Conservation (phyloP, 2,113 vertebrate species). For the Eupsittula cactorum region DNA sequence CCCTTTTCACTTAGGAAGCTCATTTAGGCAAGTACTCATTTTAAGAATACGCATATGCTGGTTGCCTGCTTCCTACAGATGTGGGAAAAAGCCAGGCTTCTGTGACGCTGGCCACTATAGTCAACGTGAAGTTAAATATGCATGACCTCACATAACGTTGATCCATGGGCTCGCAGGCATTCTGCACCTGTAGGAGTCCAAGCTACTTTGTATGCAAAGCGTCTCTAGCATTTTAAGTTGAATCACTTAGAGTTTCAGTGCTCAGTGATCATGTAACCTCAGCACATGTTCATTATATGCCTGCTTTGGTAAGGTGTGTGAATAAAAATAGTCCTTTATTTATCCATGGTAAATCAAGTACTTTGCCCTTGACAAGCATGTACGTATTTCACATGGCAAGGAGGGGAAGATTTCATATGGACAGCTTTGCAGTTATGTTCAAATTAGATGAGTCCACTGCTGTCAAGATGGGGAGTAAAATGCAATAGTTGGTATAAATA, state of each 20-base stretch:
- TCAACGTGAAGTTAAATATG: background rate
- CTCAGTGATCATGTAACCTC: background rate
- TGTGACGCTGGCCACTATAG: background rate
- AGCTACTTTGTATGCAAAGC: background rate
- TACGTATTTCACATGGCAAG: background rate
- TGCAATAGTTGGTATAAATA: conserved; percentile 20
- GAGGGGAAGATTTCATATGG: background rate
- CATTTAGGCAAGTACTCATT: conserved; percentile 60
- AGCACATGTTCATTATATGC: background rate
- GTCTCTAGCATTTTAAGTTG: background rate
- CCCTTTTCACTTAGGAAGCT: conserved; percentile 32
- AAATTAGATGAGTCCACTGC: background rate
- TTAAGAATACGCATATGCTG: conserved; percentile 35
- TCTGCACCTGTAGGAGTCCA: background rate
- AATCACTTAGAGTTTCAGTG: background rate
- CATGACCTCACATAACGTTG: background rate
- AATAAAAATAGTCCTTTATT: background rate
- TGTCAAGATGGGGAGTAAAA: background rate
- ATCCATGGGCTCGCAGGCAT: rapidly evolving
- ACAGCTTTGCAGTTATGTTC: background rate
- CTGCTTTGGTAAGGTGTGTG: background rate
- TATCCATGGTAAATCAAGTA: background rate
- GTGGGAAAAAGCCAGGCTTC: conserved; percentile 45
- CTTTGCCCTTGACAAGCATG: background rate
- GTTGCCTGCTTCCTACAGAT: conserved; percentile 30